These are phyloP conservation scores for Trachelus tabidus DNA, from an alignment of 2,888 invertebrate genomes.

Conservation along the genomic window DNA sequence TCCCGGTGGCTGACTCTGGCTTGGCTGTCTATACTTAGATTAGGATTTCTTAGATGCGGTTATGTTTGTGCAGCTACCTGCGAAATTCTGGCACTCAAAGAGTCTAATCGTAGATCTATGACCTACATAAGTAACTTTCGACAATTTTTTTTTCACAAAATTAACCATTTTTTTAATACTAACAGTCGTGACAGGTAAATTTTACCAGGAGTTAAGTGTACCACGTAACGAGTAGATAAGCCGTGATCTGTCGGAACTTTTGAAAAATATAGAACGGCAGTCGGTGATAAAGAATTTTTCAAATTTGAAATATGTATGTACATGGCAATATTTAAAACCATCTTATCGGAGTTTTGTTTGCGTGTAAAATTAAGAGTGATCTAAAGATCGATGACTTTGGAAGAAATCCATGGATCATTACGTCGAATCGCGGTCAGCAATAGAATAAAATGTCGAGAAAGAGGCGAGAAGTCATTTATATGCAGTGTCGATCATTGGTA, in stretches of 20 bases:
- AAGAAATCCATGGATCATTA: not conserved
- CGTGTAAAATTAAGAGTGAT: not conserved
- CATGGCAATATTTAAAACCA: too few relatives aligned
- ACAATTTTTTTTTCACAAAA: not conserved
- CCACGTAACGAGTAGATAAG: not conserved
- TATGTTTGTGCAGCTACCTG: not conserved
- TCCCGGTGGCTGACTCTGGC: slow-evolving; percentile 25
- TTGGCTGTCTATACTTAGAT: not conserved
- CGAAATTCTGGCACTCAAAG: not conserved
- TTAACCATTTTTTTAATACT: not conserved
- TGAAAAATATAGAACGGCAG: not conserved
- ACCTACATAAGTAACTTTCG: not conserved
- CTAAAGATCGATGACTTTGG: not conserved
- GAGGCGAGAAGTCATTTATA: slow-evolving; percentile 38
- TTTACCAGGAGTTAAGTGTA: not conserved
- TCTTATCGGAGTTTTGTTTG: not conserved
- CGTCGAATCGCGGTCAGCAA: not conserved
- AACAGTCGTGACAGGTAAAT: not conserved
- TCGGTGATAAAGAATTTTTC: not conserved
- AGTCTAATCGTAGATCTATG: not conserved
- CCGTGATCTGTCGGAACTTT: not conserved
- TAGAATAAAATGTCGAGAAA: slow-evolving; percentile 2
- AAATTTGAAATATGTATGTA: not conserved
- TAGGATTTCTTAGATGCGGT: not conserved
- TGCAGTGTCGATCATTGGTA: slow-evolving; percentile 42